Evolutionary conservation across 64 coral and sea anemone species (phyloP), one percentile per base, ranked within the genome.

Genomic region (Pocillopora damicornis): DNA sequence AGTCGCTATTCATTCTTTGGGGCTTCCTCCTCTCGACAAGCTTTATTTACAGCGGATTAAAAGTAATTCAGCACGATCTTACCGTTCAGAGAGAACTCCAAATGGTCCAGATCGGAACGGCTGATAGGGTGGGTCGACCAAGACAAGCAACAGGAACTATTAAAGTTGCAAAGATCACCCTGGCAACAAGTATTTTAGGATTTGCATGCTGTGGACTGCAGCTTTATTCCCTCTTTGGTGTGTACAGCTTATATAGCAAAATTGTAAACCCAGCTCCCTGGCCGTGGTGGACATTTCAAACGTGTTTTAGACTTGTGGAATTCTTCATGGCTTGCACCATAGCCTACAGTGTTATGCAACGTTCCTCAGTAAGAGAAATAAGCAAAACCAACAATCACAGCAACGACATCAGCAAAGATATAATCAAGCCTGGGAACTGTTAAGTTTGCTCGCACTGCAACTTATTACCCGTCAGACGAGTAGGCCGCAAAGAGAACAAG

Each of bases 1-100:
- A 93, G 63, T 85, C 42, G 1, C 79, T 93, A 37, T 93, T 93
- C 80, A 93, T 93, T 37, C 13, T 86, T 16, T 93, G 91, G 87
- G 87, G 91, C 9, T 37, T 93, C 38, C 1, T 88, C n/a, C 58
- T 88, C 12, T 93, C 86, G 2, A 34, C 62, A 10, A 75, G 85
- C 37, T 93, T 93, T 61, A 73, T 89, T 11, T 93, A 89, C 87
- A 89, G 91, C n/a, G 87, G 91, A 38, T 25, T 87, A 10, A 93
- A 89, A 85, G 73, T 93, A 1, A 76, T 89, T 37, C 20, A 42
- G 20, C 45, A 42, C 6, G 25, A 79, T 30, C 18, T 11, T 11
- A 30, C 73, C 15, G 58, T 59, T 12, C 57, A 79, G 58, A 58
- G 37, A 62, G 57, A 80, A 75, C 76, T 92, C 4, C 38, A 77